Conservation (phyloP, 2,113 vertebrate genomes). For the Crotophaga sulcirostris region DNA sequence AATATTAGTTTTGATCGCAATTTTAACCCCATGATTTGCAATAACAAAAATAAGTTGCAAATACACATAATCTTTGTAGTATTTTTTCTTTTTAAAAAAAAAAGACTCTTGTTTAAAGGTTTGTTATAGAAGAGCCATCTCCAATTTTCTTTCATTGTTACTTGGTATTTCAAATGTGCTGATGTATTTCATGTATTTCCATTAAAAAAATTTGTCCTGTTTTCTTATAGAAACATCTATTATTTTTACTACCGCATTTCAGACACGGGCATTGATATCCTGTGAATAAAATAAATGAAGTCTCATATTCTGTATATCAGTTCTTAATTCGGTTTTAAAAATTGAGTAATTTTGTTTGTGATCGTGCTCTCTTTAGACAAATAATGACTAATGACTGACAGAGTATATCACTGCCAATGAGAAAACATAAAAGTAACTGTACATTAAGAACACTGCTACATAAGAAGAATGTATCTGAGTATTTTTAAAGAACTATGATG, state of each 20-base stretch:
- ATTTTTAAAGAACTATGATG: not conserved
- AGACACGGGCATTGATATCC: not conserved
- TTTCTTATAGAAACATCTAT: not conserved
- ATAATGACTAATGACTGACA: not conserved
- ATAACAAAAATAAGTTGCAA: not conserved
- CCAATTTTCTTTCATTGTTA: not conserved
- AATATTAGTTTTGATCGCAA: not conserved
- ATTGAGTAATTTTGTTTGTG: not conserved
- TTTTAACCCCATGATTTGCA: not conserved
- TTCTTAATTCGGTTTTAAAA: constrained; percentile 6
- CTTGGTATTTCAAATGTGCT: not conserved
- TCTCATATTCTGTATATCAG: not conserved
- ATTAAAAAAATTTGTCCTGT: not conserved
- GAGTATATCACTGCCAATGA: not conserved
- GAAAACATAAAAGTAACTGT: not conserved
- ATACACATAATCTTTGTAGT: not conserved
- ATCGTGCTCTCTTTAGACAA: not conserved
- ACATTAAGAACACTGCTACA: not conserved
- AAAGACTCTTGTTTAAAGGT: not conserved
- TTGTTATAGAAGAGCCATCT: not conserved
- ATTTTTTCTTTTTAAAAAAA: not conserved
- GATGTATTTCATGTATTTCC: not conserved
- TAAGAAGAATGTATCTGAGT: not conserved
- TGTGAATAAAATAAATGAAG: constrained; percentile 10
- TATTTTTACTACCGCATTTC: not conserved